Percentiles rank a stretch among this genome's conserved stretches.
phyloP scores from a whole-genome alignment of 2,113 vertebrate genomes.

The Centropus bengalensis region DNA sequence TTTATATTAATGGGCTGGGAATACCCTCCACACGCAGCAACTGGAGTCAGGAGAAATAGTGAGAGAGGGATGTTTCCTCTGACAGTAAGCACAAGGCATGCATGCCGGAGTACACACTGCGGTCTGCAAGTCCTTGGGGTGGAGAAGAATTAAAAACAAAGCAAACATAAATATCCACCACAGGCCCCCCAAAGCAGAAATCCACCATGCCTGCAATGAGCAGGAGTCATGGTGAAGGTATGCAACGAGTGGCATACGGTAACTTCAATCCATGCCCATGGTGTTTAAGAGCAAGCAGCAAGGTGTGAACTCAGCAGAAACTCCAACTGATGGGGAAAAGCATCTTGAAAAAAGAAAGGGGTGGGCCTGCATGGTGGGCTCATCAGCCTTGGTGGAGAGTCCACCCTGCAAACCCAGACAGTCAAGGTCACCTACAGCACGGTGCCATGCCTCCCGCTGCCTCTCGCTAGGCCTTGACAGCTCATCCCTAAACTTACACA shows the following conservation, averaged over 20 bases:
- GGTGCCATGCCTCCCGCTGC: fast-evolving
- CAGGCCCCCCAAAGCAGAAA: not conserved
- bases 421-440: not conserved
- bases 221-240: not conserved
- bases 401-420: fast-evolving
- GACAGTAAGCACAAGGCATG: not conserved
- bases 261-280: not conserved
- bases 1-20: constrained; percentile 50
- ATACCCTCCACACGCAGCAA: not conserved
- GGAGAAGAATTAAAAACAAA: not conserved
- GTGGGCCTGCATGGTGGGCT: not conserved
- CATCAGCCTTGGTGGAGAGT: not conserved
- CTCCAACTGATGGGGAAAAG: not conserved
- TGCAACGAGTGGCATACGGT: fast-evolving
- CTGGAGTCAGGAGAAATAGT: not conserved
- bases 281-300: not conserved
- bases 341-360: not conserved
- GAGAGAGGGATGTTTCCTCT: not conserved
- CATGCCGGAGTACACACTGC: not conserved
- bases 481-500: not conserved
- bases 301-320: not conserved
- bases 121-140: not conserved
- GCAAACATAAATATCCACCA: not conserved
- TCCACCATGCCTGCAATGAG: not conserved
- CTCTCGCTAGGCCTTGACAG: not conserved